These are phyloP conservation scores for Amaurobius ferox DNA, from an alignment of 2,888 invertebrate genomes.

Conservation along the genomic window DNA sequence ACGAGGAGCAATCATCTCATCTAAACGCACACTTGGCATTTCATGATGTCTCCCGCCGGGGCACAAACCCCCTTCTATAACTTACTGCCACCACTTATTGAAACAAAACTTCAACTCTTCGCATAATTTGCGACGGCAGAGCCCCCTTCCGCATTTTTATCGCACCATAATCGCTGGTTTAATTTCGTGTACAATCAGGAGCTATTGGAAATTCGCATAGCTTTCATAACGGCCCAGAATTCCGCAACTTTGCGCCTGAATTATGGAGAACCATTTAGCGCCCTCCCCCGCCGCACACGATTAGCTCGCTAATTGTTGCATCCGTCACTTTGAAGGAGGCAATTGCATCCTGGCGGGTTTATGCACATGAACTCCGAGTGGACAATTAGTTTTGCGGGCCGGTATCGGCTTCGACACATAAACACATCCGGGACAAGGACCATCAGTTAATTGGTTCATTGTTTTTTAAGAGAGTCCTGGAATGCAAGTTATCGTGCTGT, in stretches of 20 bases:
- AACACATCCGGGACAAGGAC: background rate
- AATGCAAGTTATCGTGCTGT: background rate
- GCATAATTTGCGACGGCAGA: background rate
- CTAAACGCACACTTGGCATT: no score
- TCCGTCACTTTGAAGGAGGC: constrained; percentile 64
- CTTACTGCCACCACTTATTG: constrained; percentile 7
- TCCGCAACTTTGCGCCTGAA: constrained; percentile 29
- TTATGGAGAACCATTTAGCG: constrained; percentile 54
- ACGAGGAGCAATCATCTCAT: no score
- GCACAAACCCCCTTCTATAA: background rate
- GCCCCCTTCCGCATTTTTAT: background rate
- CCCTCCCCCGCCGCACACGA: background rate
- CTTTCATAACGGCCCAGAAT: constrained; percentile 51
- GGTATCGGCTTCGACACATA: background rate
- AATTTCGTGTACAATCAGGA: background rate
- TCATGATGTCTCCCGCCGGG: background rate
- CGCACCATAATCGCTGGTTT: background rate
- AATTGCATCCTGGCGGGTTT: constrained; percentile 56
- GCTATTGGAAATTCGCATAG: constrained; percentile 15
- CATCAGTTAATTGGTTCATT: constrained; percentile 30
- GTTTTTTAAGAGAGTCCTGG: constrained; percentile 41
- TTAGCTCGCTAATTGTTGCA: constrained; percentile 64
- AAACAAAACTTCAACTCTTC: background rate
- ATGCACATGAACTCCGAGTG: constrained; percentile 58
- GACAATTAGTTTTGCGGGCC: constrained; percentile 42